These are phyloP conservation scores for Magallana ariakensis DNA, from an alignment of 1,140 invertebrate genomes.

Conservation along the genomic window DNA sequence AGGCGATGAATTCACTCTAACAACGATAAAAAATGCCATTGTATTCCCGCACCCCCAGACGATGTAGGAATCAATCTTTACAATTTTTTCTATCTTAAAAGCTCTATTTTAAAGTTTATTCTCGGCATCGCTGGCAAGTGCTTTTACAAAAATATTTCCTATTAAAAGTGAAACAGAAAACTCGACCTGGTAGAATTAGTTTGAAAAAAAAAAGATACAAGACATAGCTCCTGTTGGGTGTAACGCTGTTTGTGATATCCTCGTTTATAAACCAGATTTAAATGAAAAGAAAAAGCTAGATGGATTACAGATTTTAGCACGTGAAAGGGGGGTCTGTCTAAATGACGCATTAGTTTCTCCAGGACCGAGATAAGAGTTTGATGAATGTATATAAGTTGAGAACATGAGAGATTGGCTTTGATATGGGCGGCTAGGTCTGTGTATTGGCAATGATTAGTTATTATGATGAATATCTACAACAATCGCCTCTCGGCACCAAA, in stretches of 20 bases:
- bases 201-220: neutral
- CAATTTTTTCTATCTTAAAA: too few species aligned
- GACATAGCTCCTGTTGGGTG: neutral
- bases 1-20: too few species aligned
- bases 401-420: constrained; percentile 24
- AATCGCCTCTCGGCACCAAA: neutral
- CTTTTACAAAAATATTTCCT: too few species aligned
- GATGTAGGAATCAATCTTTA: too few species aligned
- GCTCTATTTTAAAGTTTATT: too few species aligned
- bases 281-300: neutral
- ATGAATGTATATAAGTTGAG: neutral
- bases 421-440: neutral
- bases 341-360: neutral
- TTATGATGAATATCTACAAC: constrained; percentile 4
- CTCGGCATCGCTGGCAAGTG: too few species aligned
- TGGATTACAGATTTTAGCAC: neutral
- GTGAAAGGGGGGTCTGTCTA: neutral
- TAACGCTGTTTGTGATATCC: neutral
- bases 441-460: constrained; percentile 4
- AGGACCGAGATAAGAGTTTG: neutral
- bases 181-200: too few species aligned
- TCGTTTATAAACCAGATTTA: constrained; percentile 1
- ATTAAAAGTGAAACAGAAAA: too few species aligned
- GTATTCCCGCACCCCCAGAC: too few species aligned
- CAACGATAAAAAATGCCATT: too few species aligned